phyloP scores from a whole-genome alignment of 2,113 vertebrate species.

The Nestor notabilis region DNA sequence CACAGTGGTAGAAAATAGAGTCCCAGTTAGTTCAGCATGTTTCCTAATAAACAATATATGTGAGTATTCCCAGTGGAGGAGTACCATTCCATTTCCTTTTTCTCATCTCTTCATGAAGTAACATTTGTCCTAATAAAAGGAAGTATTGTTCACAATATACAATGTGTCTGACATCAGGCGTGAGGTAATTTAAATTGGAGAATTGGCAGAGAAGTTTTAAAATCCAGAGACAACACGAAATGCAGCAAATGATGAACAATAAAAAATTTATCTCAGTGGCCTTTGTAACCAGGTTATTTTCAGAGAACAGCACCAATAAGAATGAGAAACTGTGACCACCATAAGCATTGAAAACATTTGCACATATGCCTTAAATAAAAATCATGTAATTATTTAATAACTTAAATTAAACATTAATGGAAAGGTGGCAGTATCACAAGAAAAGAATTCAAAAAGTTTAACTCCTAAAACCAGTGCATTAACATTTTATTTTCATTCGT shows the following conservation, averaged over 20 bases:
- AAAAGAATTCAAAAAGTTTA: background rate
- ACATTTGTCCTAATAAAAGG: conserved; percentile 42
- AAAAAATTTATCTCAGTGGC: background rate
- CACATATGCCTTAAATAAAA: conserved; percentile 48
- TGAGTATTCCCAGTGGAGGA: background rate
- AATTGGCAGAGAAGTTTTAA: conserved; percentile 46
- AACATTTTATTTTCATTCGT: background rate
- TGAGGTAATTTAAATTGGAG: conserved; percentile 61
- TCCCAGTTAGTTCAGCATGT: background rate
- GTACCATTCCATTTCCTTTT: background rate
- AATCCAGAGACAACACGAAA: conserved; percentile 17
- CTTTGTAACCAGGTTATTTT: conserved; percentile 51
- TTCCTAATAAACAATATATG: conserved; percentile 8
- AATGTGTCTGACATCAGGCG: conserved; percentile 56
- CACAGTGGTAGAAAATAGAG: background rate
- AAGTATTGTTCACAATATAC: conserved; percentile 63
- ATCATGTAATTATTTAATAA: conserved; percentile 4
- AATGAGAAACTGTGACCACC: background rate
- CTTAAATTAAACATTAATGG: background rate
- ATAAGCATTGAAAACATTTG: conserved; percentile 2
- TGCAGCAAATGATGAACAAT: conserved; percentile 36
- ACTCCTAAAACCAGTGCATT: background rate
- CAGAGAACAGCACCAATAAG: background rate
- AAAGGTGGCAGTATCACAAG: background rate
- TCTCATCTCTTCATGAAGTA: conserved; percentile 49